Base-by-base conservation (phyloP, 2,797 vertebrate species). In the Trachurus trachurus region DNA sequence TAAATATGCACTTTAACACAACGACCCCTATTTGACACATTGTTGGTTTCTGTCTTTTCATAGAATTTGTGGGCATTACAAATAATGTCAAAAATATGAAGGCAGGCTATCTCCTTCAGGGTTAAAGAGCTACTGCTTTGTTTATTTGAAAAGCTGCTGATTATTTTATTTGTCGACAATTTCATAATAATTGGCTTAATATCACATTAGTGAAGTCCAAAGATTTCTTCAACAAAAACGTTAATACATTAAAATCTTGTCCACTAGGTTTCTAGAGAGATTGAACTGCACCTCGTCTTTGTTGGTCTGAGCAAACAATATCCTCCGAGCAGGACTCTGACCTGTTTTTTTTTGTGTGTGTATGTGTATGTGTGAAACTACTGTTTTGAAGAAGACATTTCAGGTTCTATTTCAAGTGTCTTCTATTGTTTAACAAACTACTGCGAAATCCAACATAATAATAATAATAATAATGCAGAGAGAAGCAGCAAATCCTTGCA, bases 61-160 rank as follows among this genome's bases (percentile, higher is more conserved):
- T 39, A 9, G 10, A 50, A 39, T 70, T 58, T 76, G 45, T 45
- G 22, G 60, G 47, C 56, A 56, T 39, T 17, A 17, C 37, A 13
- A 10, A 64, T 40, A 69, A 56, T 11, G 59, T 10, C 40, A n/a
- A 49, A 34, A 37, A 61, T 29, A 26, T 39, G 5, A 13, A 26
- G 26, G 26, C n/a, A n/a, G n/a, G 15, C 5, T 3, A 1, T 42
- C 8, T 42, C 42, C 19, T 42, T 40, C 54, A 19, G 29, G 19
- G 9, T 15, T 22, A 50, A 68, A 9, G 29, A 21, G 29, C 31
- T 29, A 21, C 8, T 13, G 6, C 16, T 16, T 44, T 5, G 2
- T 19, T 17, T 40, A 39, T 2, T 11, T 11, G 10, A 40, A 40
- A 40, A 66, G 10, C 39, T 40, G 39, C 39, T 10, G 5, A 29